Conservation (phyloP, 2,797 vertebrate genomes). For the Lagorchestes hirsutus region DNA sequence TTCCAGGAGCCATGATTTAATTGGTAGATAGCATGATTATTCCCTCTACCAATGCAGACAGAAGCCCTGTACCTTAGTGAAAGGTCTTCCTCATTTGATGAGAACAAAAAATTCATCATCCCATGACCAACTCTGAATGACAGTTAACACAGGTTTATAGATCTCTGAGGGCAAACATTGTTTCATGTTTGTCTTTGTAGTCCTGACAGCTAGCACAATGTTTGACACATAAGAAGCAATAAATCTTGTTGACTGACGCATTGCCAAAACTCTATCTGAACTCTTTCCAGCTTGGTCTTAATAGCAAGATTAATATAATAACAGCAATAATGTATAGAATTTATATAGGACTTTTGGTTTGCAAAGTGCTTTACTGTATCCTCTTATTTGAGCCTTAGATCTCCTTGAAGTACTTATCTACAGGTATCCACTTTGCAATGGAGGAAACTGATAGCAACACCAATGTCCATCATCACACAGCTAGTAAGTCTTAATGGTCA, state of each 20-base stretch:
- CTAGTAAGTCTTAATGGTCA: not conserved
- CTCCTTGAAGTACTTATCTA: not conserved
- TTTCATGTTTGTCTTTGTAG: not conserved
- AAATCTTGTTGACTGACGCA: constrained; percentile 14
- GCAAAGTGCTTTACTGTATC: not conserved
- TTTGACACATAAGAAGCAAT: not conserved
- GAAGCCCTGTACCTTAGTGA: not conserved
- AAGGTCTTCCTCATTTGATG: not conserved
- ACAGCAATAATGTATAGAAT: not conserved
- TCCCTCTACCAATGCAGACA: not conserved
- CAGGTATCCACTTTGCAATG: not conserved
- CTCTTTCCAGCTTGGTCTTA: not conserved
- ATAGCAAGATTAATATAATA: not conserved
- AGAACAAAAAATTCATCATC: not conserved
- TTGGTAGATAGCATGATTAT: not conserved
- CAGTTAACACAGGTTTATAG: not conserved
- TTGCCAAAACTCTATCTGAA: not conserved
- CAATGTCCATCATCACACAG: not conserved
- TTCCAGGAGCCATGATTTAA: not conserved
- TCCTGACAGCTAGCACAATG: not conserved
- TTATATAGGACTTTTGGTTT: not conserved
- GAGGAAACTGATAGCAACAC: not conserved
- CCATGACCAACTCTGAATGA: not conserved
- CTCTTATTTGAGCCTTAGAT: not conserved
- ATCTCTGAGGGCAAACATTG: not conserved